These are phyloP conservation scores for Thunnus maccoyii DNA, from an alignment of 2,113 vertebrate species.

Conservation along the genomic window DNA sequence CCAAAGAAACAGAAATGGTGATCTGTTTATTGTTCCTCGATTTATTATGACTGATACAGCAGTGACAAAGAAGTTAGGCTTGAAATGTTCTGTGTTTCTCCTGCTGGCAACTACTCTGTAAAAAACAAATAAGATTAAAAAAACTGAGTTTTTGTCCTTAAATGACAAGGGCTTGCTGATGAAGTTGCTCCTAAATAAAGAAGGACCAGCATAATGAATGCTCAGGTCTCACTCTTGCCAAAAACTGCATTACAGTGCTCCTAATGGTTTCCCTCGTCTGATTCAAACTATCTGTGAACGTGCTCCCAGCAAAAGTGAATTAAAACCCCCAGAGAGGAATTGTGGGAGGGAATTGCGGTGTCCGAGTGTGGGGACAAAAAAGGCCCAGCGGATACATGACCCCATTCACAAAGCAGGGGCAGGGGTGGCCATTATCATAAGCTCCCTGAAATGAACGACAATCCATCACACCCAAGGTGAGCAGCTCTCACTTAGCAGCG, in stretches of 20 bases:
- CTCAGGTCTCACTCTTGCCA: slow-evolving; percentile 52
- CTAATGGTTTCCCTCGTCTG: slow-evolving; percentile 60
- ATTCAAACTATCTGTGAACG: slow-evolving; percentile 51
- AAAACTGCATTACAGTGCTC: slow-evolving; percentile 71
- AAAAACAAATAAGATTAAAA: slow-evolving; percentile 24
- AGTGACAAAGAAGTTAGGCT: neutral
- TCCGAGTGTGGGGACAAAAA: neutral
- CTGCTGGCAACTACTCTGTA: slow-evolving; percentile 36
- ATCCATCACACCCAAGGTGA: slow-evolving; percentile 46
- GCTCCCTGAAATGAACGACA: slow-evolving; percentile 42
- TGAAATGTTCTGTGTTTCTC: slow-evolving; percentile 20
- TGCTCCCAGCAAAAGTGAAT: slow-evolving; percentile 50
- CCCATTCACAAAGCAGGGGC: slow-evolving; percentile 41
- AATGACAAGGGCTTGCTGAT: slow-evolving; percentile 70
- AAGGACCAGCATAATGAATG: slow-evolving; percentile 61
- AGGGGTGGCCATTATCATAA: slow-evolving; percentile 44
- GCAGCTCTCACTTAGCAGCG: slow-evolving; percentile 34
- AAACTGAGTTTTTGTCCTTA: slow-evolving; percentile 62
- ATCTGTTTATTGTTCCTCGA: slow-evolving; percentile 26
- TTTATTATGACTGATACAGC: slow-evolving; percentile 32
- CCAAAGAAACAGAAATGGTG: slow-evolving; percentile 34
- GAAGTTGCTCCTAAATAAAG: slow-evolving; percentile 73
- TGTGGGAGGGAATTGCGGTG: slow-evolving; percentile 31
- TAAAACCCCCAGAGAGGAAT: slow-evolving; percentile 52
- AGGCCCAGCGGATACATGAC: slow-evolving; percentile 25